A percentile compares a stretch with the other conserved stretches of the same genome.
These are phyloP conservation scores for Loripinus fragilis DNA, from an alignment of 2,888 invertebrate species.

Conservation along the genomic window DNA sequence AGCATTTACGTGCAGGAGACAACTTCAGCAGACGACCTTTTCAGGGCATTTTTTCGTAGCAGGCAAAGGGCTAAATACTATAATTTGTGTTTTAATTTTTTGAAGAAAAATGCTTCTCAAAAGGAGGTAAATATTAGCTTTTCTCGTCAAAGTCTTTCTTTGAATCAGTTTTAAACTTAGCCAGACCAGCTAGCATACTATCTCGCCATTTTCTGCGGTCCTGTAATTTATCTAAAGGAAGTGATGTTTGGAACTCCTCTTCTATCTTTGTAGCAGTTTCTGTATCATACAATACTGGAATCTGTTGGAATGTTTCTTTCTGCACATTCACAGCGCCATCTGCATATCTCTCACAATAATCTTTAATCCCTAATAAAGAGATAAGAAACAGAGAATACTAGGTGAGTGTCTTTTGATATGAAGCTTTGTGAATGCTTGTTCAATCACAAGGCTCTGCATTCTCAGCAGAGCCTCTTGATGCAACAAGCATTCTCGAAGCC, in stretches of 20 bases:
- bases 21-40: too few relatives aligned
- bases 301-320: constrained; percentile 69
- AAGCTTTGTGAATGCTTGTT: too few relatives aligned
- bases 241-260: constrained; percentile 62
- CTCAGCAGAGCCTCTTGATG: too few relatives aligned
- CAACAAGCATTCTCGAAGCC: too few relatives aligned
- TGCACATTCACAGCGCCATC: constrained; percentile 73
- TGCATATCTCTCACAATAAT: constrained; percentile 78
- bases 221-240: constrained; percentile 75
- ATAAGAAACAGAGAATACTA: neutral
- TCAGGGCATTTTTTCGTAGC: too few relatives aligned
- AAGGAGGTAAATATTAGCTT: too few relatives aligned
- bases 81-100: too few relatives aligned
- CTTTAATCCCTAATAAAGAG: constrained; percentile 68
- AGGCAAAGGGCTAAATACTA: too few relatives aligned
- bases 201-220: constrained; percentile 80
- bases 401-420: too few relatives aligned
- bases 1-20: too few relatives aligned
- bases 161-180: constrained; percentile 73
- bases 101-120: too few relatives aligned
- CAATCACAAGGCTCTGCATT: too few relatives aligned
- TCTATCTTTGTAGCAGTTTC: constrained; percentile 72
- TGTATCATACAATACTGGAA: constrained; percentile 71
- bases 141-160: constrained; percentile 23
- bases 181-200: constrained; percentile 75